Evolutionary conservation across 2,797 vertebrate genomes (phyloP).

Genomic region (Psittacula derbiana): DNA sequence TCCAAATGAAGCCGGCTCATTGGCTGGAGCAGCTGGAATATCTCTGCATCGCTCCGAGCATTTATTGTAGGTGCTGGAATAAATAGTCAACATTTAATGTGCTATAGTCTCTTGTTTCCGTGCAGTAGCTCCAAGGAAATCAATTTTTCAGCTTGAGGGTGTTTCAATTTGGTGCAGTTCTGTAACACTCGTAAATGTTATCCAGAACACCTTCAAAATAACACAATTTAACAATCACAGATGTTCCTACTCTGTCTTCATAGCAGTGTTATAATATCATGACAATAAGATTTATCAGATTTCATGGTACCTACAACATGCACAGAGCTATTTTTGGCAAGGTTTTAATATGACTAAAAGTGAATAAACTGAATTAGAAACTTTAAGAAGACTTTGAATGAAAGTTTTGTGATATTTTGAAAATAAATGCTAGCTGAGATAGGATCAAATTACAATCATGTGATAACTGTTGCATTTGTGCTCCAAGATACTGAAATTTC

Average conservation of each 20-base stretch:
- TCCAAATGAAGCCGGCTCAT: no score
- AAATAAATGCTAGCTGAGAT: background rate
- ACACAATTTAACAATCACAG: conserved; percentile 63
- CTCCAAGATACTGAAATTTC: background rate
- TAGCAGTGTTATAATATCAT: conserved; percentile 38
- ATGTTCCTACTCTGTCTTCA: conserved; percentile 58
- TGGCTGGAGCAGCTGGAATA: no score
- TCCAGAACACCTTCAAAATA: conserved; percentile 49
- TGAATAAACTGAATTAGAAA: conserved; percentile 12
- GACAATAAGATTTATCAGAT: conserved; percentile 63
- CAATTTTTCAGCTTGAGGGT: conserved; percentile 49
- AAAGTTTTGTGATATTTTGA: background rate
- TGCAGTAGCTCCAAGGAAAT: conserved; percentile 56
- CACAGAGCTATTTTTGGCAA: conserved; percentile 11
- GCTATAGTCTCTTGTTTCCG: background rate
- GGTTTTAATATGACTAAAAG: conserved; percentile 2
- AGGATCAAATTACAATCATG: background rate
- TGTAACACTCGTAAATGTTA: conserved; percentile 43
- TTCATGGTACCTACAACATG: conserved; percentile 15
- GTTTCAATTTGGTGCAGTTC: conserved; percentile 29
- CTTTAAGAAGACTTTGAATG: background rate
- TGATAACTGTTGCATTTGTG: background rate
- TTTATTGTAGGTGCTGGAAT: no score
- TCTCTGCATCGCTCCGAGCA: no score
- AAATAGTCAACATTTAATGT: conserved; percentile 13